phyloP scores from a whole-genome alignment of 2,888 invertebrate genomes.

The Cerceris rybyensis region DNA sequence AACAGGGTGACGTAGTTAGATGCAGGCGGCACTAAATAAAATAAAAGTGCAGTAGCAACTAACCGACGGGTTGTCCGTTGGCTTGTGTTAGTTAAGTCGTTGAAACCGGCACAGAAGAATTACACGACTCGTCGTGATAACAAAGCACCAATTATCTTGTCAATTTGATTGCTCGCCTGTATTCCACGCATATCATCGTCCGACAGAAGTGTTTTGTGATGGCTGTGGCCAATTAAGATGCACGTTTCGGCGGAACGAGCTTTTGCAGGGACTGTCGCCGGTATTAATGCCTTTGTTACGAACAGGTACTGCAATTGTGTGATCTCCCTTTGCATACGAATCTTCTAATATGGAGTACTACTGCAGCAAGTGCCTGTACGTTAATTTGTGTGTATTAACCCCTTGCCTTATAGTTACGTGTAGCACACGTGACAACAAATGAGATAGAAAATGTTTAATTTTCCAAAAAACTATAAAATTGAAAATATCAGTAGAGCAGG shows the following conservation, averaged over 20 bases:
- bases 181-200: conserved; percentile 39
- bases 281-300: too few relatives aligned
- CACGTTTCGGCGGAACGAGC: neutral
- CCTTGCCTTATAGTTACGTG: too few relatives aligned
- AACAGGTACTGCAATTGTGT: too few relatives aligned
- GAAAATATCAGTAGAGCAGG: too few relatives aligned
- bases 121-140: conserved; percentile 49
- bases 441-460: too few relatives aligned
- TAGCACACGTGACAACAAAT: too few relatives aligned
- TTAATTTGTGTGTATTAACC: too few relatives aligned
- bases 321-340: too few relatives aligned
- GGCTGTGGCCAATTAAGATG: neutral
- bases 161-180: conserved; percentile 59
- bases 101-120: conserved; percentile 44
- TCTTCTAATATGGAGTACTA: too few relatives aligned
- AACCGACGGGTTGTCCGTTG: conserved; percentile 14
- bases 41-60: conserved; percentile 3
- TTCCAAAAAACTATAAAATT: too few relatives aligned
- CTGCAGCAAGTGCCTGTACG: too few relatives aligned
- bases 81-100: conserved; percentile 55
- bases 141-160: conserved; percentile 65
- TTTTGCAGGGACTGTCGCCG: too few relatives aligned
- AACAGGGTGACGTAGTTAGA: conserved; percentile 10
- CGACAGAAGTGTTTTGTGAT: conserved; percentile 24
- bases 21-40: conserved; percentile 16